Base-by-base conservation (phyloP, 2,888 invertebrate genomes). In the Villa cingulata region DNA sequence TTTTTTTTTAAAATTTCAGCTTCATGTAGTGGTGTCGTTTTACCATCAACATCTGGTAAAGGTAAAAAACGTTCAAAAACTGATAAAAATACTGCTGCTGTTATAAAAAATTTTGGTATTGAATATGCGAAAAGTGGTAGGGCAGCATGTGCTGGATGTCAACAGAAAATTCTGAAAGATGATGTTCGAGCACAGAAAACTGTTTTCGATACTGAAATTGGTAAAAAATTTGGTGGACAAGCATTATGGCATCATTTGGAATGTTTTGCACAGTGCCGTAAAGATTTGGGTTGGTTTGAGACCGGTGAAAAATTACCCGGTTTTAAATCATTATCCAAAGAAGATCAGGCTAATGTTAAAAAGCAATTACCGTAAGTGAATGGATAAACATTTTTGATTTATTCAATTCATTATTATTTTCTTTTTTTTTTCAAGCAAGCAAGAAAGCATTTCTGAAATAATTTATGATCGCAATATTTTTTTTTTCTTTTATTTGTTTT, bases 201-300 rank as follows among this genome's bases (percentile, higher is more conserved):
- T 54, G 88, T 89, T 56, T 91, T 73, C 67, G 86, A 90, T 50
- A 80, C 81, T 42, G 86, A 87, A 57, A 72, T 84, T 18, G 89
- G 86, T 0, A 78, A 75, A 59, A 80, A 80, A 63, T 89, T 79
- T 66, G 91, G 91, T 0, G 91, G 90, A 0, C 77, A 84, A 58
- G 80, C 88, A 48, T 71, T 81, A 45, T 96, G 95, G 95, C 83
- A 95, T 66, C 96, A 96, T 68, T 66, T 91, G 3, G 83, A 86
- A 50, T 96, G 96, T 63, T 96, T 96, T 71, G 81, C 78, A 0
- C 80, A 86, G 59, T 58, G 67, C 1, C 74, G 91, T 37, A 73
- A 75, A 18, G 81, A 83, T 10, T 66, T 92, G 3, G 76, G 80
- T 16, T 96, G 81, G 68, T 79, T 77, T 61, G 84, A 77, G 36